Percentiles rank a stretch among this genome's conserved stretches.
Evolutionary conservation across 1,140 invertebrate species (phyloP).

Genomic region (Dryas iulia): DNA sequence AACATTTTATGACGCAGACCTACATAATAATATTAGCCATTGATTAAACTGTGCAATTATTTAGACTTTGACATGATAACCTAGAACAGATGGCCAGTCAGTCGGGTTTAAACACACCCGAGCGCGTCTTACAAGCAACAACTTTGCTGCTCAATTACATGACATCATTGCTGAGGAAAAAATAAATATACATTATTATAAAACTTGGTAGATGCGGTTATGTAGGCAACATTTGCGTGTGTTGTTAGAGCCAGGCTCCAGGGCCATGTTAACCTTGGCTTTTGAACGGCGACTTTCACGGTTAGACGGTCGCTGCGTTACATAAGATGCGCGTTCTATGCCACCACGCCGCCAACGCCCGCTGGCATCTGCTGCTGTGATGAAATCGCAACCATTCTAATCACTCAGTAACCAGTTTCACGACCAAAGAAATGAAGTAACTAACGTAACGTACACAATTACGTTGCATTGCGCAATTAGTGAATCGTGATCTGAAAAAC

Average conservation of each 20-base stretch:
- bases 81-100: background rate
- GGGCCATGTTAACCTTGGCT: constrained; percentile 77
- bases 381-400: constrained; percentile 62
- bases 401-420: constrained; percentile 52
- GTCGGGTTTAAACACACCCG: background rate
- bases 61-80: background rate
- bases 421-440: constrained; percentile 34
- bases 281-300: constrained; percentile 79
- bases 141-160: constrained; percentile 51
- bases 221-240: constrained; percentile 64
- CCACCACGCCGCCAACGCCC: constrained; percentile 44
- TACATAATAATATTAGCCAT: background rate
- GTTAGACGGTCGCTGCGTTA: constrained; percentile 71
- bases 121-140: background rate
- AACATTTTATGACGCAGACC: constrained; percentile 43
- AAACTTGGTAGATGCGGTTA: constrained; percentile 52
- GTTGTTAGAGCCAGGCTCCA: constrained; percentile 58
- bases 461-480: constrained; percentile 27
- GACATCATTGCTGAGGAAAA: constrained; percentile 63
- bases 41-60: constrained; percentile 9
- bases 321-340: constrained; percentile 65
- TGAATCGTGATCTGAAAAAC: constrained; percentile 22
- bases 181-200: constrained; percentile 48
- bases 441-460: constrained; percentile 39
- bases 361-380: constrained; percentile 60